Evolutionary conservation across 2,113 vertebrate species (phyloP).

Genomic region (Azemiops feae): DNA sequence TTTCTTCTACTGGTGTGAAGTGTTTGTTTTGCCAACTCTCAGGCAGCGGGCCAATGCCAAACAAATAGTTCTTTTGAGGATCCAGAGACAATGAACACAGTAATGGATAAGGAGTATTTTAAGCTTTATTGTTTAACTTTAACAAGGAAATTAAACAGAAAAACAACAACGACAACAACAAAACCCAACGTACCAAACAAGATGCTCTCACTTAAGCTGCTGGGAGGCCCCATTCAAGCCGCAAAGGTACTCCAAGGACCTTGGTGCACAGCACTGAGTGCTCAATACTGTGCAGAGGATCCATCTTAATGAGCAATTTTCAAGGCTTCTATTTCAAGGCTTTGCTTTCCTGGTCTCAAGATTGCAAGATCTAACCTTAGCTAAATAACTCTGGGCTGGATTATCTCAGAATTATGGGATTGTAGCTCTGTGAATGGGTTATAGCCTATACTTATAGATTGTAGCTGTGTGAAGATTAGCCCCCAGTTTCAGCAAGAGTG

Average conservation of each 20-base stretch:
- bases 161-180: background rate
- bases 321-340: background rate
- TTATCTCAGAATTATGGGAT: background rate
- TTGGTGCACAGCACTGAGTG: background rate
- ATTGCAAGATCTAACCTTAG: background rate
- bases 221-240: background rate
- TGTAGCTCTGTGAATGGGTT: background rate
- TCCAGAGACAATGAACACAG: background rate
- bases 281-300: background rate
- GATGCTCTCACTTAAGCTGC: background rate
- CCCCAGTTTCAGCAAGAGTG: background rate
- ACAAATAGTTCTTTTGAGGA: background rate
- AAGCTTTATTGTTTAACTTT: background rate
- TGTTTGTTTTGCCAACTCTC: constrained; percentile 1
- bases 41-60: background rate
- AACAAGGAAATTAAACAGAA: background rate
- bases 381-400: background rate
- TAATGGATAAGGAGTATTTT: background rate
- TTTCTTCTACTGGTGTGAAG: constrained; percentile 32
- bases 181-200: too few species aligned
- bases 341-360: background rate
- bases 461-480: background rate
- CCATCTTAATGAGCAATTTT: background rate
- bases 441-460: background rate
- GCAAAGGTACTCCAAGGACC: background rate